Evolutionary conservation across 2,113 vertebrate genomes (phyloP).

Genomic region (Thomomys bottae): DNA sequence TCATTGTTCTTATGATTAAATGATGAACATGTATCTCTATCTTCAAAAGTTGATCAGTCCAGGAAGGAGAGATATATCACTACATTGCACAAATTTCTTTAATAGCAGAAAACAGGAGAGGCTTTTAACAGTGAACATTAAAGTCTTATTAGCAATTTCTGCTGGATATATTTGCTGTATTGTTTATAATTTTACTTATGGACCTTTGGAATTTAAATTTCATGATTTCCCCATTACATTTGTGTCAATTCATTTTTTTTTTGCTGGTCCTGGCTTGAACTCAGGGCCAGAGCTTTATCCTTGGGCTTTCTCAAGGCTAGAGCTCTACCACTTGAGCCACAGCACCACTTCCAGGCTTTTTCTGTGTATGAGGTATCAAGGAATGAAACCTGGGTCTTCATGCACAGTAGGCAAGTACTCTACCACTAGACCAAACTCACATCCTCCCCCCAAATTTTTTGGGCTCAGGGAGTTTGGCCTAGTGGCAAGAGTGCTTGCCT

Average conservation of each 20-base stretch:
- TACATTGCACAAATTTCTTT: background rate
- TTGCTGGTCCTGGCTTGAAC: too few relatives aligned
- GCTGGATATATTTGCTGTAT: background rate
- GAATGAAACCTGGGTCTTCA: too few relatives aligned
- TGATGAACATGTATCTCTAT: background rate
- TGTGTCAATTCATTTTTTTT: background rate
- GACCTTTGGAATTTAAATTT: background rate
- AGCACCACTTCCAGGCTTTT: too few relatives aligned
- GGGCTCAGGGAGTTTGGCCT: too few relatives aligned
- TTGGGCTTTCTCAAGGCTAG: too few relatives aligned
- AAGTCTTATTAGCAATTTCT: background rate
- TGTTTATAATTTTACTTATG: background rate
- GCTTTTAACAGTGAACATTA: background rate
- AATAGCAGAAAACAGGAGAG: background rate
- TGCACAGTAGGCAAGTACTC: too few relatives aligned
- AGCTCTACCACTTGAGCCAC: too few relatives aligned
- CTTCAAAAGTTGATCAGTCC: background rate
- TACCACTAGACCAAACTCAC: too few relatives aligned
- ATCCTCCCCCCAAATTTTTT: too few relatives aligned
- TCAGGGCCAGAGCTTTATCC: too few relatives aligned
- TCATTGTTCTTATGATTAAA: constrained; percentile 14
- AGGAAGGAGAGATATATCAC: background rate
- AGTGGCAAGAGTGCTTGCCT: too few relatives aligned
- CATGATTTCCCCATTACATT: background rate
- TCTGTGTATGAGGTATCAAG: too few relatives aligned